phyloP scores from a whole-genome alignment of 2,888 invertebrate species.

The Pecten maximus region DNA sequence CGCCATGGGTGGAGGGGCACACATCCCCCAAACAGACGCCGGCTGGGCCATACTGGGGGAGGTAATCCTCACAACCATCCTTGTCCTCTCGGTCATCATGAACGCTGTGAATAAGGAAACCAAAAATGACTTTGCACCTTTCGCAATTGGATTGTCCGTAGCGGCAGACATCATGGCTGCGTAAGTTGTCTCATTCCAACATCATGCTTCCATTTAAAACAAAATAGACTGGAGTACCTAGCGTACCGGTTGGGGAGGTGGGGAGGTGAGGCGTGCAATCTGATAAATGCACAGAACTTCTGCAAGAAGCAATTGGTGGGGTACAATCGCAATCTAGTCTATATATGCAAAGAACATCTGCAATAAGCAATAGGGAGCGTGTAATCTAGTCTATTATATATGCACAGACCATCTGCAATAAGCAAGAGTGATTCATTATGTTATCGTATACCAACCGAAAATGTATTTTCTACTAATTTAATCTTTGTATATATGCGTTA shows the following conservation, averaged over 20 bases:
- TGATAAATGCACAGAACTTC: no score
- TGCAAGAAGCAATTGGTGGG: no score
- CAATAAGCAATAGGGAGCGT: no score
- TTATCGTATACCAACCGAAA: no score
- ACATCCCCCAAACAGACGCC: constrained; percentile 51
- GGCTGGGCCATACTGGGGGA: constrained; percentile 73
- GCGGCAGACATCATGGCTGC: constrained; percentile 80
- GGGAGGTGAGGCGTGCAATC: no score
- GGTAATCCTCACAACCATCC: constrained; percentile 67
- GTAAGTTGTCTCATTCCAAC: constrained; percentile 59
- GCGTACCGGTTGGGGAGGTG: no score
- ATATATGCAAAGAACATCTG: no score
- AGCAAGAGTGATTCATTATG: no score
- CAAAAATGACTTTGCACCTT: constrained; percentile 77
- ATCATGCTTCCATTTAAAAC: background rate
- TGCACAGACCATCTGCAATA: no score
- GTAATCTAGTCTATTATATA: no score
- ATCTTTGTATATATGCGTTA: background rate
- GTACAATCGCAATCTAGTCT: no score
- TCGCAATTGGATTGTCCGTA: constrained; percentile 82
- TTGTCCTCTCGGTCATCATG: constrained; percentile 81
- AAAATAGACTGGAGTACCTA: background rate
- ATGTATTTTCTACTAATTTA: background rate
- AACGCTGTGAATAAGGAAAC: constrained; percentile 80
- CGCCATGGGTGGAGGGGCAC: constrained; percentile 56